Evolutionary conservation across 2,888 invertebrate species (phyloP).

Genomic region (Aradus depressus): DNA sequence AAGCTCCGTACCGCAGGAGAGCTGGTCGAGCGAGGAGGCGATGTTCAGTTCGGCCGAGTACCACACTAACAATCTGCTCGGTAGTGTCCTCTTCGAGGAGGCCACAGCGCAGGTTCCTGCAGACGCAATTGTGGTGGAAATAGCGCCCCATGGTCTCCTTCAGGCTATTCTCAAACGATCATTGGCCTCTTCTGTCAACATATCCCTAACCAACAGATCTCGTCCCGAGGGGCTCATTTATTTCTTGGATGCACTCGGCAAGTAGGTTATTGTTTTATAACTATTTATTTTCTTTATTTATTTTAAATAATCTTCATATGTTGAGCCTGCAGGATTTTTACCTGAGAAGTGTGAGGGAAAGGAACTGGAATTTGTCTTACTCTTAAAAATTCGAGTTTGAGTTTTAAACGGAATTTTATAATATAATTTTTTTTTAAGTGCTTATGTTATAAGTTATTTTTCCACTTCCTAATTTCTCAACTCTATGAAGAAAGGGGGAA

Average conservation of each 20-base stretch:
- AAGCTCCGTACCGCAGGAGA: slow-evolving; percentile 48
- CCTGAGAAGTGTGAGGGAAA: too few species aligned
- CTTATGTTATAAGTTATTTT: too few species aligned
- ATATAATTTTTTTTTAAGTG: too few species aligned
- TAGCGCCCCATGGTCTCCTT: slow-evolving; percentile 80
- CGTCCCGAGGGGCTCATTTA: slow-evolving; percentile 18
- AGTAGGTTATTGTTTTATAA: too few species aligned
- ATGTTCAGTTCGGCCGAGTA: slow-evolving; percentile 51
- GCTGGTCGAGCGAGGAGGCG: slow-evolving; percentile 48
- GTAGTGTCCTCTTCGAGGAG: slow-evolving; percentile 70
- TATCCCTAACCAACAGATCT: slow-evolving; percentile 20
- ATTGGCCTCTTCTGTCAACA: slow-evolving; percentile 37
- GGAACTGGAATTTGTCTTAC: too few species aligned
- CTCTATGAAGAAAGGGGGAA: too few species aligned
- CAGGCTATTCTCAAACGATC: slow-evolving; percentile 77
- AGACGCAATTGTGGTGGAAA: slow-evolving; percentile 74
- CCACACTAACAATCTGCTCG: slow-evolving; percentile 54
- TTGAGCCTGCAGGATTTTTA: too few species aligned
- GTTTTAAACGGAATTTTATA: too few species aligned
- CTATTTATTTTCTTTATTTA: too few species aligned
- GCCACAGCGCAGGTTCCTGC: slow-evolving; percentile 64
- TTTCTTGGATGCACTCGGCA: slow-evolving; percentile 20
- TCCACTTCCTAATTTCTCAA: too few species aligned
- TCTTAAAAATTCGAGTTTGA: too few species aligned
- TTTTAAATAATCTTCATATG: too few species aligned